Conservation (phyloP, 2,113 vertebrate species). For the Leiothrix lutea region DNA sequence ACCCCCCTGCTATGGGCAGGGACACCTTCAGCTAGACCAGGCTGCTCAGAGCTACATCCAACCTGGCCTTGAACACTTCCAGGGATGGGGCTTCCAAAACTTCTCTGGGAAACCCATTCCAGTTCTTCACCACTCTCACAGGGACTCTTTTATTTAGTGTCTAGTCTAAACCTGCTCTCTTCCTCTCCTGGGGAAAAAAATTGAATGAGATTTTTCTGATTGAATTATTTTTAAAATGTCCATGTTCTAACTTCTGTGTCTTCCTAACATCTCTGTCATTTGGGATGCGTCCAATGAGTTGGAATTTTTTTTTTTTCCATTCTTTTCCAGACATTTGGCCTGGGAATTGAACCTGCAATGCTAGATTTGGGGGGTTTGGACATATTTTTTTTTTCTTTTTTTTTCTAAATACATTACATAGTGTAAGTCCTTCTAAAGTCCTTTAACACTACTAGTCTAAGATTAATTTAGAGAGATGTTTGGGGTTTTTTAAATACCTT, state of each 20-base stretch:
- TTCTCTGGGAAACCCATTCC: accelerated
- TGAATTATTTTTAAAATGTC: not conserved
- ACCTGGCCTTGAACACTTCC: not conserved
- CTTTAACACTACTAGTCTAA: not conserved
- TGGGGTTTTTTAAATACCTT: not conserved
- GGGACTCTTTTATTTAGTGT: too few species aligned
- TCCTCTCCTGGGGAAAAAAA: not conserved
- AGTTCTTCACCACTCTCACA: accelerated
- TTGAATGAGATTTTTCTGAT: not conserved
- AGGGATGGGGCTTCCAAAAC: not conserved
- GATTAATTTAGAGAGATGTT: not conserved
- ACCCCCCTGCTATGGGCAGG: not conserved
- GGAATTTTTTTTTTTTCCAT: not conserved
- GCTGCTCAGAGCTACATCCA: not conserved
- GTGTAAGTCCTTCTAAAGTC: not conserved
- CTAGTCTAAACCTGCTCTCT: not conserved
- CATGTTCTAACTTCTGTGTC: not conserved
- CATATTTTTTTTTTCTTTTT: not conserved
- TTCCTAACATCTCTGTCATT: not conserved
- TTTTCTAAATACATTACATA: not conserved
- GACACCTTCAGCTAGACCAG: accelerated
- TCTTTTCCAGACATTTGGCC: not conserved
- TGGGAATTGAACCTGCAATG: not conserved
- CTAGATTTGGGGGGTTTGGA: not conserved
- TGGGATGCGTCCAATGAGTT: not conserved